Conservation (phyloP, 2,113 vertebrate species). For the Riparia riparia region DNA sequence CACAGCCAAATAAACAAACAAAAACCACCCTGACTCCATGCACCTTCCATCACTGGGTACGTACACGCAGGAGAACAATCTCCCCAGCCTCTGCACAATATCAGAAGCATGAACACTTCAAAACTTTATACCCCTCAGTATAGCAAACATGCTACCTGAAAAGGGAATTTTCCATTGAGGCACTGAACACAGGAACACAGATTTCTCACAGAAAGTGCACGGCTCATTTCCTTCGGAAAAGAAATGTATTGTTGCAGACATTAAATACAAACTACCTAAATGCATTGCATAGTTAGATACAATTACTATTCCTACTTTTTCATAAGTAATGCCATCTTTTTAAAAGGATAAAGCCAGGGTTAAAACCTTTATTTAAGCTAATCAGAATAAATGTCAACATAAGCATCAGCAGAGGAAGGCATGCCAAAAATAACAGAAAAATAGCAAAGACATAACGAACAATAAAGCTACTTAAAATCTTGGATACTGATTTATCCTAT, state of each 20-base stretch:
- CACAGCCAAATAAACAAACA: not conserved
- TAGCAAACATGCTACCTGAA: fast-evolving
- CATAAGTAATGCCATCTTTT: not conserved
- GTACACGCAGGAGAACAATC: not conserved
- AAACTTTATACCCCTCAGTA: not conserved
- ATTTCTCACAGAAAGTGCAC: not conserved
- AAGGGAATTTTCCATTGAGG: not conserved
- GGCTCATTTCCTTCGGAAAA: not conserved
- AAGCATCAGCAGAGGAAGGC: not conserved
- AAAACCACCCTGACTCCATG: not conserved
- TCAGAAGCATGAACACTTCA: not conserved
- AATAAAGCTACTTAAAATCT: not conserved
- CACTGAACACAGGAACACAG: not conserved
- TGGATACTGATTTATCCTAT: not conserved
- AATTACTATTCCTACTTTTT: not conserved
- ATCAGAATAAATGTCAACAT: conserved; percentile 26
- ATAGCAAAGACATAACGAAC: not conserved
- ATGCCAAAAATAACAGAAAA: not conserved
- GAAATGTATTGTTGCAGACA: not conserved
- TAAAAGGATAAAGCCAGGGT: not conserved
- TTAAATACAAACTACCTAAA: conserved; percentile 15
- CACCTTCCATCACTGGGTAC: not conserved
- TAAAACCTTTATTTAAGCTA: conserved; percentile 35
- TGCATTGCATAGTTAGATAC: not conserved
- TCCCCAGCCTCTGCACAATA: not conserved